These are phyloP conservation scores for Penaeus vannamei DNA, from an alignment of 1,140 invertebrate species.

Conservation along the genomic window DNA sequence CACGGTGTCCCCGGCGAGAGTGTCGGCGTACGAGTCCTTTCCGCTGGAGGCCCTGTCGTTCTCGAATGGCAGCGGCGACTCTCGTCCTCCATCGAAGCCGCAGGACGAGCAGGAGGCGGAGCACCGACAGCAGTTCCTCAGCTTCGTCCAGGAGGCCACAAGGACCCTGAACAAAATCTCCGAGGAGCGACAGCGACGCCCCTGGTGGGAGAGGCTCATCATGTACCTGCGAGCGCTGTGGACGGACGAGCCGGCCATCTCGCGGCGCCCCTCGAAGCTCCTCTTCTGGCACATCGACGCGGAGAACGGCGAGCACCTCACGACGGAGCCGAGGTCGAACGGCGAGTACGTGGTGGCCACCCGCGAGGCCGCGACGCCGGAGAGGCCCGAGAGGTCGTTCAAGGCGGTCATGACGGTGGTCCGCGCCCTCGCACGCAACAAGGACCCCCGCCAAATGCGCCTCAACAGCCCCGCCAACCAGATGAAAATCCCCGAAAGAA, in stretches of 20 bases:
- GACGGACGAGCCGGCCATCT: constrained; percentile 9
- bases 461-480: constrained; percentile 36
- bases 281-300: constrained; percentile 57
- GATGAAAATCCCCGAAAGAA: neutral
- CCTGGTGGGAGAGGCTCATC: constrained; percentile 48
- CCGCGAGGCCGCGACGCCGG: neutral
- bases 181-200: constrained; percentile 22
- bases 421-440: constrained; percentile 24
- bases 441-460: neutral
- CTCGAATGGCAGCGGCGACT: neutral
- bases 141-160: constrained; percentile 33
- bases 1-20: no score
- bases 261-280: constrained; percentile 31
- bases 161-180: constrained; percentile 38
- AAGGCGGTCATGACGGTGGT: constrained; percentile 3
- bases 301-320: constrained; percentile 33
- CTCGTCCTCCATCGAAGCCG: neutral
- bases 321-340: constrained; percentile 37
- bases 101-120: neutral
- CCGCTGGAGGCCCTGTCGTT: no score
- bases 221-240: constrained; percentile 41
- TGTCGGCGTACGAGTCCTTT: no score
- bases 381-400: constrained; percentile 26
- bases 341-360: constrained; percentile 52
- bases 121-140: neutral